Percentiles rank a stretch among this genome's conserved stretches.
Conservation (phyloP, 2,113 vertebrate genomes). For the Erinaceus europaeus region DNA sequence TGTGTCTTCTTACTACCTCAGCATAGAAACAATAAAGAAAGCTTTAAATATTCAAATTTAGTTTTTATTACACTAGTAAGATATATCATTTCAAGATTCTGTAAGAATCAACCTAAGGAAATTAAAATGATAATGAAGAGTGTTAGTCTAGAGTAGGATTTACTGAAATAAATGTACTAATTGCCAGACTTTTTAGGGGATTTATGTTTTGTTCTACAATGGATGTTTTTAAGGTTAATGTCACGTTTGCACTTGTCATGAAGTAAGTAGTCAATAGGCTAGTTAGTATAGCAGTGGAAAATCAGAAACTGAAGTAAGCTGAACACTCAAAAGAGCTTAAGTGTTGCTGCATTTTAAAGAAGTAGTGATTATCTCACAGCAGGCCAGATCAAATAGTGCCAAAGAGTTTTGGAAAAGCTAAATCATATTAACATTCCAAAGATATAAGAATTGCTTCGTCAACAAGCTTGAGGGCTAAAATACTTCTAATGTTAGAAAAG, state of each 20-base stretch:
- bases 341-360: no score
- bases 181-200: background rate
- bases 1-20: background rate
- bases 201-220: background rate
- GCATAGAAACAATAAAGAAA: background rate
- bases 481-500: no score
- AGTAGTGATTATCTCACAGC: no score
- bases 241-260: background rate
- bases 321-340: background rate
- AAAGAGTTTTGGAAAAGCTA: no score
- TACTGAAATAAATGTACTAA: background rate
- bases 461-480: no score
- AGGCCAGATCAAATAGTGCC: no score
- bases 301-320: background rate
- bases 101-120: slow-evolving; percentile 11
- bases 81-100: slow-evolving; percentile 5
- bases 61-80: background rate
- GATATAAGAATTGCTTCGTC: no score
- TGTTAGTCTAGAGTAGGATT: background rate
- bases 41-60: slow-evolving; percentile 16
- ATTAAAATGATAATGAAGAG: background rate
- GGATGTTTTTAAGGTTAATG: background rate
- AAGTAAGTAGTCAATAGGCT: background rate
- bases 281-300: background rate
- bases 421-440: no score